Conservation (phyloP, 2,888 invertebrate genomes). For the Drosophila buzzatii region DNA sequence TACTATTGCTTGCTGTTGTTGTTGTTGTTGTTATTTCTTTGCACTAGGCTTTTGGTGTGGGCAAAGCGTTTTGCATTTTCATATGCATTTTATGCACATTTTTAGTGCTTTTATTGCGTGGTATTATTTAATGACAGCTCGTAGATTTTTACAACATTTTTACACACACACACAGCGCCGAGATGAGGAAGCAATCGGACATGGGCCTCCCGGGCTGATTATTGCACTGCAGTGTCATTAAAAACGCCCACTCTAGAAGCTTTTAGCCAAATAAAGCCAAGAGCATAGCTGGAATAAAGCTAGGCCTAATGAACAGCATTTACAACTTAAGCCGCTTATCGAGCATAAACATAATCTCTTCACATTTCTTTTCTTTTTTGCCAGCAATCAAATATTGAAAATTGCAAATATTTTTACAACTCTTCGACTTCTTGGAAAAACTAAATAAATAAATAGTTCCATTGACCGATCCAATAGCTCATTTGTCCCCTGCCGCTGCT, state of each 20-base stretch:
- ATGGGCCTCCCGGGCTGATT: slow-evolving; percentile 9
- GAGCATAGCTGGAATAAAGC: background rate
- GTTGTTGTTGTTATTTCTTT: slow-evolving; percentile 9
- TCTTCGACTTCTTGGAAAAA: background rate
- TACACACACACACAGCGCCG: slow-evolving; percentile 29
- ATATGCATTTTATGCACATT: slow-evolving; percentile 55
- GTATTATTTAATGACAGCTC: slow-evolving; percentile 73
- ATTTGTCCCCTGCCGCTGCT: slow-evolving; percentile 6
- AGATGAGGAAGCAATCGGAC: slow-evolving; percentile 48
- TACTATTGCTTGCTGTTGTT: slow-evolving; percentile 12
- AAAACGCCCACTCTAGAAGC: slow-evolving; percentile 14
- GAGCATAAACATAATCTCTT: slow-evolving; percentile 1
- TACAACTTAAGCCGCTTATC: slow-evolving; percentile 17
- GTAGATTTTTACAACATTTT: slow-evolving; percentile 49
- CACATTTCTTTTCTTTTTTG: background rate
- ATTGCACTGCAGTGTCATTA: slow-evolving; percentile 13
- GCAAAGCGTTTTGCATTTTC: slow-evolving; percentile 75
- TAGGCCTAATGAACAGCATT: background rate
- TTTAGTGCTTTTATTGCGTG: slow-evolving; percentile 66
- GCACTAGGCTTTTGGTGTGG: slow-evolving; percentile 32
- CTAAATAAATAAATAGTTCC: slow-evolving; percentile 12
- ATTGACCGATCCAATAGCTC: slow-evolving; percentile 25
- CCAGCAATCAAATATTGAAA: background rate
- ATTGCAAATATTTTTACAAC: background rate
- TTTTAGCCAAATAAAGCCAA: slow-evolving; percentile 5